These are phyloP conservation scores for Ariolimax columbianus DNA, from an alignment of 2,888 invertebrate genomes.

Conservation along the genomic window DNA sequence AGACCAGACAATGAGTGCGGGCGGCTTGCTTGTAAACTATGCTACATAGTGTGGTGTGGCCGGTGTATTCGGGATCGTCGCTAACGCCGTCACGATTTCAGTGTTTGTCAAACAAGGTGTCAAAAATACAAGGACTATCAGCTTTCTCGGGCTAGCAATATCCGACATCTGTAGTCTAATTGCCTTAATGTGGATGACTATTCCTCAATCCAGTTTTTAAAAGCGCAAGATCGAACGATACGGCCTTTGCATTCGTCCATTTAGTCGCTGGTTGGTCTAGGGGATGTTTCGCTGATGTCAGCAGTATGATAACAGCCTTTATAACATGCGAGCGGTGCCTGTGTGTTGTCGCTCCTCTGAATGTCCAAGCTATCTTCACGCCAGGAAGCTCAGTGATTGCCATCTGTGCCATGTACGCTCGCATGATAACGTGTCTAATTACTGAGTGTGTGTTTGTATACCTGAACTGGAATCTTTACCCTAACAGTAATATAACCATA, in stretches of 20 bases:
- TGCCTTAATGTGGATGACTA: neutral
- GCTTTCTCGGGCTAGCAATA: neutral
- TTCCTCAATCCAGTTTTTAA: neutral
- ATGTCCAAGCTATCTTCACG: neutral
- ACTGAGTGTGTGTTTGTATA: neutral
- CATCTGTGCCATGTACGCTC: neutral
- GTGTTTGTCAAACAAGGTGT: neutral
- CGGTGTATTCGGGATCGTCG: neutral
- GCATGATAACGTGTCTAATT: neutral
- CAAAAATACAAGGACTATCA: neutral
- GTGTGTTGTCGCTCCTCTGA: neutral
- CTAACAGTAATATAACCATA: neutral
- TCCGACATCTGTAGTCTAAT: neutral
- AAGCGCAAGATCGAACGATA: too few species aligned
- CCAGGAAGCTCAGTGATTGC: neutral
- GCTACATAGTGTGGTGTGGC: neutral
- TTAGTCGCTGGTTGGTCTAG: neutral
- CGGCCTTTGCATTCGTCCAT: neutral
- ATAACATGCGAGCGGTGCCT: neutral
- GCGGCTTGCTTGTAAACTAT: neutral
- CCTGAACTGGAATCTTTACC: neutral
- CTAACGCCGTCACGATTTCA: neutral
- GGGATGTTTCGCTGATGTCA: slow-evolving; percentile 1
- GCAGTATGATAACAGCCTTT: neutral
- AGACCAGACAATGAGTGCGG: too few species aligned